Evolutionary conservation across 30 jellyfish, hydroid and myxozoan species (phyloP), one percentile per base, ranked within the genome.

Genomic region (Aurelia sp.): DNA sequence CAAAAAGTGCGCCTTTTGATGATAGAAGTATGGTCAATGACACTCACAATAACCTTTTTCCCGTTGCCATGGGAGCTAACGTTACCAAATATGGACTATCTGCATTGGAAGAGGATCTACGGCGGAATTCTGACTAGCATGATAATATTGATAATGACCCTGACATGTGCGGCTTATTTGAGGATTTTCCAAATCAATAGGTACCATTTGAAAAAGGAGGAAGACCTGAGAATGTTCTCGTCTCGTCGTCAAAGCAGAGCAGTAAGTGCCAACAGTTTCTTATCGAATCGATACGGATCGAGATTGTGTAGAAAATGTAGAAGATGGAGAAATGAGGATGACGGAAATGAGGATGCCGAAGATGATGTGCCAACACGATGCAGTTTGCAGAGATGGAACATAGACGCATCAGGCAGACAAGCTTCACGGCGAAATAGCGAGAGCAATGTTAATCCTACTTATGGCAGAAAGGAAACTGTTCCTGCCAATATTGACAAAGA

Each of bases 1-100:
- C 35, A 35, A 59, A 65, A 71, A 9, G 86, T 87, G 20, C 83
- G 88, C 52, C 67, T 62, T 70, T 44, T 78, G 40, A 68, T 87
- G 82, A 44, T 67, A 4, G 83, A 35, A 40, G 91, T 87, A 4
- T 87, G 96, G 96, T n/a, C 76, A 6, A 41, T 27, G 40, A 72
- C 96, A 19, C 61, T 87, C 23, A 47, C 69, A 6, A 35, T 87
- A 23, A 81, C 90, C 47, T 47, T 81, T 4, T 67, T 81, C 50
- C 90, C 90, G 3, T 41, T 81, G 83, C 90, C 90, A 16, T 81
- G 90, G 90, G 90, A 81, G 44, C 68, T 81, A 13, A 50, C 69
- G 27, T 30, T 81, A 18, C 59, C 90, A 16, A 16, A 9, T 15
- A 61, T 22, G 19, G 90, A 71, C 27, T 81, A 44, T 67, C 13